phyloP scores from a whole-genome alignment of 2,888 invertebrate genomes.

The Nomada lathburiana region DNA sequence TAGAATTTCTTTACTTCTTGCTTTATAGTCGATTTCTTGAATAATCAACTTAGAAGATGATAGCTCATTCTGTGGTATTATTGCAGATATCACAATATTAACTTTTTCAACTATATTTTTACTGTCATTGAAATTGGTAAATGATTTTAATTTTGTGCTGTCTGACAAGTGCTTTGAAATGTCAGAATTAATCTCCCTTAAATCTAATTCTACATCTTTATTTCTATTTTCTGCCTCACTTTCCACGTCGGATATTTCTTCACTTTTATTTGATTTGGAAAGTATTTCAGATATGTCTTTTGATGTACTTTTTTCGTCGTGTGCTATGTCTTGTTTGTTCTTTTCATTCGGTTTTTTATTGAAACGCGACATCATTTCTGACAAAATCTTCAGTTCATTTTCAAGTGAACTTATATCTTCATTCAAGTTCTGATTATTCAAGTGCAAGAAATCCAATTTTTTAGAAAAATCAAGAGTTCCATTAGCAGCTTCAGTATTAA shows the following conservation, averaged over 20 bases:
- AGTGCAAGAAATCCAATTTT: constrained; percentile 76
- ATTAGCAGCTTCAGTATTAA: constrained; percentile 35
- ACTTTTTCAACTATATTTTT: constrained; percentile 53
- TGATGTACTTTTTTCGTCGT: constrained; percentile 68
- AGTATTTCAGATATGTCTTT: constrained; percentile 76
- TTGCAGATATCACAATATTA: constrained; percentile 61
- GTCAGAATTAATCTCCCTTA: constrained; percentile 15
- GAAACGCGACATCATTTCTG: constrained; percentile 81
- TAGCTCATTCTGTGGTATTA: constrained; percentile 55
- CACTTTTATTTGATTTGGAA: constrained; percentile 55
- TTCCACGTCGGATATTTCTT: constrained; percentile 31
- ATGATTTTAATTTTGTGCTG: constrained; percentile 34
- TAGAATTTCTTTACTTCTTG: constrained; percentile 78
- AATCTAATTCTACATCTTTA: constrained; percentile 17
- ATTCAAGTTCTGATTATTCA: constrained; percentile 80
- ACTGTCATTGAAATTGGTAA: constrained; percentile 22
- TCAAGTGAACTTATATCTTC: constrained; percentile 81
- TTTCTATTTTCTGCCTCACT: constrained; percentile 11
- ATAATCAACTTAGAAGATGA: constrained; percentile 44
- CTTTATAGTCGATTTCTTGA: constrained; percentile 78
- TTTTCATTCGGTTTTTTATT: constrained; percentile 76
- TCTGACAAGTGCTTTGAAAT: constrained; percentile 22
- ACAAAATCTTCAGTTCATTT: constrained; percentile 80
- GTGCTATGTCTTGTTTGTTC: constrained; percentile 64
- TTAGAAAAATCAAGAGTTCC: constrained; percentile 67